A percentile compares a stretch with the other conserved stretches of the same genome.
Conservation (phyloP, 2,797 vertebrate species). For the Argyrosomus regius region DNA sequence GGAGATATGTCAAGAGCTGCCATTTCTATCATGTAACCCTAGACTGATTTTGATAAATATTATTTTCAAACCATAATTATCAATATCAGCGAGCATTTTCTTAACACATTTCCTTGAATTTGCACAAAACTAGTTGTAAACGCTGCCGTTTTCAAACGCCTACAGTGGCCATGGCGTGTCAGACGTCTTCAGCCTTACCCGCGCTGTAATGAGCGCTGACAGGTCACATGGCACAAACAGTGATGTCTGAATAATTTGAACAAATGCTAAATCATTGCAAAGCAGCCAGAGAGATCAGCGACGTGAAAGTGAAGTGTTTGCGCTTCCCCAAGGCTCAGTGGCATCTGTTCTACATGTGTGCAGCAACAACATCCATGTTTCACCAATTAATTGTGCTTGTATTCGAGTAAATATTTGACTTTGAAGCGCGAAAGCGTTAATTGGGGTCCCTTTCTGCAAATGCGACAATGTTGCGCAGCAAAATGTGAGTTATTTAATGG, state of each 20-base stretch:
- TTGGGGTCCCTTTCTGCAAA: conserved; percentile 56
- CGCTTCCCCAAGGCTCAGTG: conserved; percentile 82
- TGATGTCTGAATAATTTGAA: conserved; percentile 82
- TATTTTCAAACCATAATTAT: background rate
- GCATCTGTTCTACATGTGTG: conserved; percentile 84
- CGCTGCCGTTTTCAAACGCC: background rate
- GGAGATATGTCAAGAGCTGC: conserved; percentile 15
- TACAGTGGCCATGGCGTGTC: conserved; percentile 43
- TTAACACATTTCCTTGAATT: conserved; percentile 1
- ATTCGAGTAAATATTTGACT: conserved; percentile 82
- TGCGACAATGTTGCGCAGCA: background rate
- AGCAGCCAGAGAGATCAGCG: conserved; percentile 75
- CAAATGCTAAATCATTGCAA: conserved; percentile 81
- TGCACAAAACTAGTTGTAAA: background rate
- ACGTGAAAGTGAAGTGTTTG: conserved; percentile 78
- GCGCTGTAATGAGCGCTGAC: conserved; percentile 70
- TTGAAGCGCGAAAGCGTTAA: conserved; percentile 70
- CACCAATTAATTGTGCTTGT: conserved; percentile 82
- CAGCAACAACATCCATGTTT: conserved; percentile 76
- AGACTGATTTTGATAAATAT: conserved; percentile 6
- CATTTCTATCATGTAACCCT: background rate
- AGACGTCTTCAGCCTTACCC: conserved; percentile 55
- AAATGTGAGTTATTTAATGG: conserved; percentile 21
- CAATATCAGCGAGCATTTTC: conserved; percentile 4
- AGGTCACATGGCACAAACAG: conserved; percentile 77